phyloP scores from a whole-genome alignment of 1,140 invertebrate genomes.

The Meteorus sp. region DNA sequence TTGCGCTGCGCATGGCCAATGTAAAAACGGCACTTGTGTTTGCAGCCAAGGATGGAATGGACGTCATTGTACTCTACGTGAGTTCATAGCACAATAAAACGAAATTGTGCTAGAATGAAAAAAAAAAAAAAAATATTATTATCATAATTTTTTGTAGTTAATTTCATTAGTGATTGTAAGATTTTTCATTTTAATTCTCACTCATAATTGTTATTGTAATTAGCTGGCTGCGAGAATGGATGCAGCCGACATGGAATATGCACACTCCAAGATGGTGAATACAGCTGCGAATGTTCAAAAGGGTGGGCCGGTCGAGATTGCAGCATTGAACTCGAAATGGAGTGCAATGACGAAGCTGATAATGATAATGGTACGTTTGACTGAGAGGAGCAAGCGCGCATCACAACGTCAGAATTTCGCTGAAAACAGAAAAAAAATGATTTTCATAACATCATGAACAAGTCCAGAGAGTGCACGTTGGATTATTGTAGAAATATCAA shows the following conservation, averaged over 20 bases:
- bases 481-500: too few species aligned
- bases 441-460: neutral
- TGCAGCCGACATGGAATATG: slow-evolving; percentile 92
- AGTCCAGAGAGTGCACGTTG: too few species aligned
- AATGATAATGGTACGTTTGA: slow-evolving; percentile 98
- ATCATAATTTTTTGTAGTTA: neutral
- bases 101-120: slow-evolving; percentile 10
- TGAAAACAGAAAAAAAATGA: too few species aligned
- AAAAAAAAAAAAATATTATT: neutral
- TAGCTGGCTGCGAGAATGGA: slow-evolving; percentile 93
- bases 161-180: neutral
- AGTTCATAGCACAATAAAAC: slow-evolving; percentile 54
- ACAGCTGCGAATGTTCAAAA: slow-evolving; percentile 86
- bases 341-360: slow-evolving; percentile 91
- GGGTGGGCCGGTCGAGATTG: slow-evolving; percentile 92
- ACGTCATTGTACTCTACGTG: slow-evolving; percentile 92
- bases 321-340: slow-evolving; percentile 87
- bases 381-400: too few species aligned
- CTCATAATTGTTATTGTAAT: slow-evolving; percentile 16
- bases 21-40: slow-evolving; percentile 95
- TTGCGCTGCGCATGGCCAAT: slow-evolving; percentile 93
- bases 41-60: slow-evolving; percentile 98
- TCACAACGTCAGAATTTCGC: too few species aligned
- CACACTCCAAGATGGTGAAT: slow-evolving; percentile 79
- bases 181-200: neutral